Evolutionary conservation across 1,140 invertebrate genomes (phyloP).

Genomic region (Holotrichia oblita): DNA sequence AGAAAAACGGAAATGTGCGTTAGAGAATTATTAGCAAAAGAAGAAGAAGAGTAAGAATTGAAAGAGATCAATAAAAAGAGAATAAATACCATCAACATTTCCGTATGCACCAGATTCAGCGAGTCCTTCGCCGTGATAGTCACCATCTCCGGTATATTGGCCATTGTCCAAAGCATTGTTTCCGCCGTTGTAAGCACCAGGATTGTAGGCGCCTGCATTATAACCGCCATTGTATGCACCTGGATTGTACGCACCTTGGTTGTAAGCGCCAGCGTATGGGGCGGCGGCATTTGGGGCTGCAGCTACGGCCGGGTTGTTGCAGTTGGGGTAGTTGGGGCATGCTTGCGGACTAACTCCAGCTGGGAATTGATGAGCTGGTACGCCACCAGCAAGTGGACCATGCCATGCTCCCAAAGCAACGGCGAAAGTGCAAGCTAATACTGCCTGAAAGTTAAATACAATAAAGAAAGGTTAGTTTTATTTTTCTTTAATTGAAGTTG

Average conservation of each 20-base stretch:
- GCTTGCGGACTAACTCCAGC: constrained; percentile 60
- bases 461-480: not conserved
- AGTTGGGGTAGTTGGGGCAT: constrained; percentile 62
- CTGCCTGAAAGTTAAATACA: constrained; percentile 50
- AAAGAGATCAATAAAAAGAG: constrained; percentile 49
- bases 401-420: constrained; percentile 55
- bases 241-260: constrained; percentile 31
- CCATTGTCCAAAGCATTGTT: constrained; percentile 56
- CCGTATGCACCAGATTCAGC: constrained; percentile 62
- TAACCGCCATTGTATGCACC: constrained; percentile 42
- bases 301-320: constrained; percentile 58
- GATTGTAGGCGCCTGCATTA: constrained; percentile 40
- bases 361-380: constrained; percentile 58
- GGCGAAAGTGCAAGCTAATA: constrained; percentile 55
- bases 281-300: constrained; percentile 52
- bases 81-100: constrained; percentile 46
- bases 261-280: constrained; percentile 44
- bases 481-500: not conserved
- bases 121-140: constrained; percentile 64
- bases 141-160: constrained; percentile 59
- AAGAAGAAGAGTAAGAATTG: not conserved
- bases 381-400: constrained; percentile 58
- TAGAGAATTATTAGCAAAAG: not conserved
- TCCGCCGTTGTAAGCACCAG: constrained; percentile 37
- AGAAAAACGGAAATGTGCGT: constrained; percentile 6